A percentile compares a stretch with the other conserved stretches of the same genome.
Evolutionary conservation across 2,113 vertebrate species (phyloP).

Genomic region (Protobothrops mucrosquamatus): DNA sequence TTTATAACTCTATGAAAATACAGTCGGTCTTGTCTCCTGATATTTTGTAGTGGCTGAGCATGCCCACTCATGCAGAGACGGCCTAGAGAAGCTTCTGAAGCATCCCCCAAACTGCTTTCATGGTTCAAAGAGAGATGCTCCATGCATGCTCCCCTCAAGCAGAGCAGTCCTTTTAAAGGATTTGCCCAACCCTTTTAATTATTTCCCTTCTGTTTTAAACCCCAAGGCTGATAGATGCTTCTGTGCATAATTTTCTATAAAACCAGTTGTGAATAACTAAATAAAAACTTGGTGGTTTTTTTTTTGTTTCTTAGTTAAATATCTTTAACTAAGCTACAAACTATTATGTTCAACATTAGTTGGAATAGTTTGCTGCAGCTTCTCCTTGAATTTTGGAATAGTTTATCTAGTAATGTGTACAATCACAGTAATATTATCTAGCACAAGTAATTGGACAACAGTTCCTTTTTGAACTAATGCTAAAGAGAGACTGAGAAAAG

Average conservation of each 20-base stretch:
- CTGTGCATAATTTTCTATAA: constrained; percentile 66
- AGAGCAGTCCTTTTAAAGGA: neutral
- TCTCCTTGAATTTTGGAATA: constrained; percentile 45
- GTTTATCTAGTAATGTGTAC: neutral
- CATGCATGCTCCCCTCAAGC: neutral
- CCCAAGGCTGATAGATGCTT: constrained; percentile 54
- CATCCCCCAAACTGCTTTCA: neutral
- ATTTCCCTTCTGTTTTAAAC: constrained; percentile 57
- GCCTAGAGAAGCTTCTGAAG: neutral
- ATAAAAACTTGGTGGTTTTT: constrained; percentile 47
- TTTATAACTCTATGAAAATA: neutral
- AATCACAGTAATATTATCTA: constrained; percentile 28
- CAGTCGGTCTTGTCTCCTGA: neutral
- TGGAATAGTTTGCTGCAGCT: constrained; percentile 38
- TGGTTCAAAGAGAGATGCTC: neutral
- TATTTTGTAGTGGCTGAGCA: neutral
- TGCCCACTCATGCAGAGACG: neutral
- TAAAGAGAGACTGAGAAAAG: neutral
- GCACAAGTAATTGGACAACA: neutral
- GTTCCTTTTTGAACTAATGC: neutral
- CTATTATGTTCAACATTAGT: constrained; percentile 47
- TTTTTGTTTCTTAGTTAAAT: constrained; percentile 61
- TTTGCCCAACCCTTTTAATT: neutral
- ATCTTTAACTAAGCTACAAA: constrained; percentile 57
- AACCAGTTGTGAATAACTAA: constrained; percentile 62